Conservation (phyloP, 1,140 invertebrate species). For the Leptopilina clavipes region DNA sequence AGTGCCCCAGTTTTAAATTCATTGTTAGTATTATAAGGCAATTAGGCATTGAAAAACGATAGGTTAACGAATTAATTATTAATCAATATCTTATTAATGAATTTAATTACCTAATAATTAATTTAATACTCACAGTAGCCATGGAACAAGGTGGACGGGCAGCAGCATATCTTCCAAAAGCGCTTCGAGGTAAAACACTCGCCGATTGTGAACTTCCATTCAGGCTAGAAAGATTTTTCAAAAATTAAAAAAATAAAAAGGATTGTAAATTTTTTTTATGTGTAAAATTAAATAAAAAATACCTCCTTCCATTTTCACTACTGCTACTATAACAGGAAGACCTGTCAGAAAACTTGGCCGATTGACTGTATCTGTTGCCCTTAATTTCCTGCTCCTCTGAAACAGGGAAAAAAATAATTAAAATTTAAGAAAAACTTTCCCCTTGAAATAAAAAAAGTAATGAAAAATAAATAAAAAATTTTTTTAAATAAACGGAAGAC, state of each 20-base stretch:
- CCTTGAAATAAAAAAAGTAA: not conserved
- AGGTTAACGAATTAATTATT: not conserved
- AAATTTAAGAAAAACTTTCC: no score
- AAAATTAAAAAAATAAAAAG: no score
- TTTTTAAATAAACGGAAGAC: not conserved
- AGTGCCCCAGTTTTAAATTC: not conserved
- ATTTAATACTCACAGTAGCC: slow-evolving; percentile 76
- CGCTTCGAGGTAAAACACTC: slow-evolving; percentile 48
- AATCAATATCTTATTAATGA: not conserved
- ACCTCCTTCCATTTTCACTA: slow-evolving; percentile 13
- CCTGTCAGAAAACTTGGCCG: not conserved
- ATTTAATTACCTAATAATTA: not conserved
- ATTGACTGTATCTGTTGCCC: slow-evolving; percentile 1
- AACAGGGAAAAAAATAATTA: not conserved
- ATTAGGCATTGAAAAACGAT: not conserved
- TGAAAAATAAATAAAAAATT: not conserved
- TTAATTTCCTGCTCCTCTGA: slow-evolving; percentile 25
- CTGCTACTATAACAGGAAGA: not conserved
- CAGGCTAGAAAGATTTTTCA: slow-evolving; percentile 54
- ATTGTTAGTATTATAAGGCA: not conserved
- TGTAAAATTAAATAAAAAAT: not conserved
- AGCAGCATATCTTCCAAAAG: slow-evolving; percentile 78
- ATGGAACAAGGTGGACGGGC: slow-evolving; percentile 79
- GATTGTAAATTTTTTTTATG: no score
- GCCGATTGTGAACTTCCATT: slow-evolving; percentile 60